Evolutionary conservation across 2,888 invertebrate species (phyloP).

Genomic region (Poecilus cupreus): DNA sequence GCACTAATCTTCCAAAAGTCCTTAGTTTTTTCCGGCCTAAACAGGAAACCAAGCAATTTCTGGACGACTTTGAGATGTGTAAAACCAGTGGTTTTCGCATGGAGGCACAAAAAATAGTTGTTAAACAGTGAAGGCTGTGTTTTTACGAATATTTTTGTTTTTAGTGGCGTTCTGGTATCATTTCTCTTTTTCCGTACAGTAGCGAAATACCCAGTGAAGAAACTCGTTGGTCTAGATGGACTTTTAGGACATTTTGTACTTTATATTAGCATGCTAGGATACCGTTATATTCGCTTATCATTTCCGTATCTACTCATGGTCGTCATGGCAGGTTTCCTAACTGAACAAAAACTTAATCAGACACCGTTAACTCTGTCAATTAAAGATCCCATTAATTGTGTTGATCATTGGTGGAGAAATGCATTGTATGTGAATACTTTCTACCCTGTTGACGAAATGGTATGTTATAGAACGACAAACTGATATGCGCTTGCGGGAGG

Average conservation of each 20-base stretch:
- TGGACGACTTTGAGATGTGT: no score
- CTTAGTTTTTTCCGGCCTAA: no score
- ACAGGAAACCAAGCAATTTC: no score
- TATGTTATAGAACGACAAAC: no score
- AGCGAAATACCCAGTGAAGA: conserved; percentile 73
- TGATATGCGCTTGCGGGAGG: no score
- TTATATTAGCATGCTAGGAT: conserved; percentile 74
- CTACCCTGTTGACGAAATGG: conserved; percentile 77
- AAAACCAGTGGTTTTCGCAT: no score
- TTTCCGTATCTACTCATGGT: conserved; percentile 78
- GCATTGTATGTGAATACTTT: conserved; percentile 78
- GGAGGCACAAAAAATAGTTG: no score
- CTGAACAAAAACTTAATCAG: not conserved
- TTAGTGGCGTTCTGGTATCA: conserved; percentile 77
- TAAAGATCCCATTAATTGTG: conserved; percentile 76
- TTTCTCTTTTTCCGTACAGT: conserved; percentile 78
- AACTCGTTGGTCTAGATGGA: conserved; percentile 73
- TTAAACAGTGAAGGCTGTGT: no score
- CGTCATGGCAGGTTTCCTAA: conserved; percentile 71
- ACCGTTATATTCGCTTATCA: conserved; percentile 67
- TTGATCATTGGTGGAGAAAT: conserved; percentile 79
- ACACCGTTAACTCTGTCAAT: conserved; percentile 69
- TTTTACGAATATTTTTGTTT: conserved; percentile 9
- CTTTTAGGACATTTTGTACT: conserved; percentile 74
- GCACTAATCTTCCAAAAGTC: no score